Base-by-base conservation (phyloP, 2,888 invertebrate genomes). In the Actias luna region DNA sequence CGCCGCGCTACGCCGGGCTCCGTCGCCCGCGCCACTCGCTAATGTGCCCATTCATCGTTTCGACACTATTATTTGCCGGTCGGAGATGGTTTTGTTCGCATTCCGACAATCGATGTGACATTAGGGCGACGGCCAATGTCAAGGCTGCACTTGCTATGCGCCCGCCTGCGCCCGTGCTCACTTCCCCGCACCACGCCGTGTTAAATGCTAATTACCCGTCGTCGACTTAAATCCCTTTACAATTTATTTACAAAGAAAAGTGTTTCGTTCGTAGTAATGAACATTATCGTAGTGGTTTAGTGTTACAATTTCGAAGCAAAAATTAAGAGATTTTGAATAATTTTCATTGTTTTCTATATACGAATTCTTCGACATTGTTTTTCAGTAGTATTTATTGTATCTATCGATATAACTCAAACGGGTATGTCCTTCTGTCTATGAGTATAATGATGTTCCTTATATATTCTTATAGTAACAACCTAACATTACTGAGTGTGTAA, bases 21-120 rank as follows among this genome's bases (percentile, higher is more conserved):
- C 74, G 78, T 71, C 79, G 80, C 79, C 78, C 82, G 85, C 85
- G 84, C 82, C 83, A 84, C 82, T 81, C 83, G 83, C 89, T 89
- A 89, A 89, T 90, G 87, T 86, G 86, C 83, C 85, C 92, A 89
- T 92, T 92, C 92, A 92, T 88, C 85, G 85, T 80, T 82, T 82
- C 88, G 83, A 84, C 87, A 89, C 88, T 88, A 89, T 87, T 88
- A 84, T 85, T 83, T 83, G 79, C 71, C 76, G 74, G 73, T 71
- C 76, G 76, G 88, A 91, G 90, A 91, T 89, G 88, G 87, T 85
- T 89, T 86, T 85, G 87, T 88, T 85, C 84, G 83, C 82, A 83
- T 84, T 84, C 84, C 84, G 84, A 79, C 84, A 85, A 85, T 85
- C 87, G 87, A 87, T 85, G 84, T 80, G 83, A 89, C 89, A 87